phyloP scores from a whole-genome alignment of 2,888 invertebrate species.

The Copidosoma aretas region DNA sequence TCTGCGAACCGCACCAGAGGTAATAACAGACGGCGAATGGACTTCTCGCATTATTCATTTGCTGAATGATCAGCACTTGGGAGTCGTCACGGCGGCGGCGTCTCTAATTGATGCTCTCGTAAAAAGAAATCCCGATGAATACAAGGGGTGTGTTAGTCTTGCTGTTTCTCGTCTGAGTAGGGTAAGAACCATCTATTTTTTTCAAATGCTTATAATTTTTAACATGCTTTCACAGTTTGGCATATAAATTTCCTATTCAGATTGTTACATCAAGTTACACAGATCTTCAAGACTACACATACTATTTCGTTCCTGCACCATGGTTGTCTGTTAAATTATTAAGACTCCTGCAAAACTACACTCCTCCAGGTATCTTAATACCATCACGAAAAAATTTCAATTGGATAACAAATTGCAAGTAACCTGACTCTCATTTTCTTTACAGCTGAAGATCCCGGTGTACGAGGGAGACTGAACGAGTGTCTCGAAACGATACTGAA shows the following conservation, averaged over 20 bases:
- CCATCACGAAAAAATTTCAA: background rate
- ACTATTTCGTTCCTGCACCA: conserved; percentile 99
- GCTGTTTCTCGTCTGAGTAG: conserved; percentile 96
- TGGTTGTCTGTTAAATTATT: conserved; percentile 99
- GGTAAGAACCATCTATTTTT: conserved; percentile 63
- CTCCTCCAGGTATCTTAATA: conserved; percentile 79
- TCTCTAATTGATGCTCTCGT: conserved; percentile 98
- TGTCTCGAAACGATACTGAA: conserved; percentile 97
- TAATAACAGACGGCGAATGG: conserved; percentile 98
- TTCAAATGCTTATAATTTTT: background rate
- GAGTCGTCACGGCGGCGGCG: conserved; percentile 98
- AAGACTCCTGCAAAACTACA: conserved; percentile 95
- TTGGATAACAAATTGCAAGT: background rate
- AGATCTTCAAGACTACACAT: conserved; percentile 99
- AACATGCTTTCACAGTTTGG: conserved; percentile 75
- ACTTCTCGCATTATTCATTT: conserved; percentile 98
- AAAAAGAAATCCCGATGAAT: conserved; percentile 98
- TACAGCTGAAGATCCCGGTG: conserved; percentile 89
- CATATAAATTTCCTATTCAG: conserved; percentile 68
- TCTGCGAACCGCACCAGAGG: conserved; percentile 93
- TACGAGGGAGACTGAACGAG: conserved; percentile 93
- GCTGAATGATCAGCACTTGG: conserved; percentile 98
- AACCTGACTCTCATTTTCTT: background rate
- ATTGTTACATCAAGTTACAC: conserved; percentile 99
- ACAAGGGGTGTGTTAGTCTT: conserved; percentile 97